Percentiles rank a stretch among this genome's conserved stretches.
These are phyloP conservation scores for Allolobophora icterica DNA, from an alignment of 2,888 invertebrate species.

Conservation along the genomic window DNA sequence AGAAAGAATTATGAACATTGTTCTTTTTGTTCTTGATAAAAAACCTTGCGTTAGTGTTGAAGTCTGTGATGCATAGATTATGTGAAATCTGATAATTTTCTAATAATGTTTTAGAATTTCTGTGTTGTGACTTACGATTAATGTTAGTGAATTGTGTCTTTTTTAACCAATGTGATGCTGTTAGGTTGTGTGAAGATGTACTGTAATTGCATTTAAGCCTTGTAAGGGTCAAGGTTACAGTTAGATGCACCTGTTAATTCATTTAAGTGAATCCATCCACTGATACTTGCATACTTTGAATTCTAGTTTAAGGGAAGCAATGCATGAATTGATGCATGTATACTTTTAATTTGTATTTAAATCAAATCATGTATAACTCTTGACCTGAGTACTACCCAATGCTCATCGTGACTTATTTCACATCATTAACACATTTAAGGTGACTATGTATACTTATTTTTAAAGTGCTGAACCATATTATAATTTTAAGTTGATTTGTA, in stretches of 20 bases:
- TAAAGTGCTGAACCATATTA: too few species aligned
- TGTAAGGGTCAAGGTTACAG: neutral
- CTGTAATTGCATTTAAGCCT: neutral
- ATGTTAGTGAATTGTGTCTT: neutral
- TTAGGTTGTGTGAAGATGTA: neutral
- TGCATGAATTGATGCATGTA: neutral
- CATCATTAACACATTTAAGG: too few species aligned
- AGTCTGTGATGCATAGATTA: constrained; percentile 13
- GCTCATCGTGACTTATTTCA: neutral
- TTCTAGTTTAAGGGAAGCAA: neutral
- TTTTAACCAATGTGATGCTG: neutral
- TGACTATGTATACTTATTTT: too few species aligned
- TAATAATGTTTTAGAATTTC: neutral
- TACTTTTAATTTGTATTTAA: neutral
- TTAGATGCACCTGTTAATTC: neutral
- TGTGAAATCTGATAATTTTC: neutral
- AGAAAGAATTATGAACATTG: constrained; percentile 56
- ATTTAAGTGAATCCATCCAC: neutral
- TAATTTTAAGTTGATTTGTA: too few species aligned
- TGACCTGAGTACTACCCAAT: too few species aligned
- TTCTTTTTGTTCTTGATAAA: constrained; percentile 55
- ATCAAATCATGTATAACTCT: neutral
- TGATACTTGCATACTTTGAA: neutral
- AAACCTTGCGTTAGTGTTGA: constrained; percentile 46
- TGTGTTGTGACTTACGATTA: neutral